Evolutionary conservation across 2,888 invertebrate species (phyloP), one percentile per base, ranked within the genome.

Genomic region (Microdon myrmicae): DNA sequence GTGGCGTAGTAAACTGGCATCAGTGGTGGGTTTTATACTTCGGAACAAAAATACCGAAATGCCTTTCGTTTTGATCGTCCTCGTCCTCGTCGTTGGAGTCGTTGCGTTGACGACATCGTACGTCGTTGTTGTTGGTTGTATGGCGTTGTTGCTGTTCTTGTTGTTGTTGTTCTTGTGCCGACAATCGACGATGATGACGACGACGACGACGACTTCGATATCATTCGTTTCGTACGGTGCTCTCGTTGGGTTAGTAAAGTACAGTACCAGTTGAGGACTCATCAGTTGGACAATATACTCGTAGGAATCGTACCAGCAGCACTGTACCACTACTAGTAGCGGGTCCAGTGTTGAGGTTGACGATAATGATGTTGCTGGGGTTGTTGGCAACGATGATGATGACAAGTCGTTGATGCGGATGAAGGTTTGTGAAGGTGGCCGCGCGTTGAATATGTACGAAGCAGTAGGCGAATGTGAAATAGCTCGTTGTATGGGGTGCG

Each of bases 1-100:
- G 38, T 53, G 32, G 64, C 51, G 43, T 51, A 22, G 61, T 25
- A 51, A 56, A 64, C 64, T 58, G 64, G 51, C 64, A 64, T 58
- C 64, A 58, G 64, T 64, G 64, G 64, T 64, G 64, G 64, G 64
- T 64, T 64, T 64, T 64, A 64, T 64, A 64, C 64, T 61, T 60
- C 54, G 55, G 61, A 67, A 68, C 66, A 54, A 59, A 61, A 58
- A 53, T 56, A 67, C 66, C 67, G 61, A 68, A 67, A 56, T 66
- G 61, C 59, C 74, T 75, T 74, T 75, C 74, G 75, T 73, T 68
- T 70, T 71, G 69, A 58, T 67, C 56, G 64, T 58, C 44, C 56
- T 54, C 47, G 43, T 59, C 51, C 47, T 59, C n/a, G n/a, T n/a
- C n/a, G n/a, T n/a, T n/a, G n/a, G n/a, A 22, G 8, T 6, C 8